Conservation (phyloP, 2,113 vertebrate genomes). For the Hyla sarda region DNA sequence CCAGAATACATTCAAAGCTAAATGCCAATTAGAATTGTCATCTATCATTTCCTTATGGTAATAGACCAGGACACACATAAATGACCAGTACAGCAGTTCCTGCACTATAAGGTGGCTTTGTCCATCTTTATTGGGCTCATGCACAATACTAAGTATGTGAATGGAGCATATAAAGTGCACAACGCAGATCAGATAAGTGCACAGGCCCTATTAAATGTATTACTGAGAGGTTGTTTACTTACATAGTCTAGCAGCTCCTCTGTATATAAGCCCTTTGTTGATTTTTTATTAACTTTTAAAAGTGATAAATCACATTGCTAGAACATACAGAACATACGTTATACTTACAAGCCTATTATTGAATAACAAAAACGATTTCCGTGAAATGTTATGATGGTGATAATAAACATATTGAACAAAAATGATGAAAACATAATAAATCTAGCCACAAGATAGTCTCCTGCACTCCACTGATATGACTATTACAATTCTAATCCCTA, state of each 20-base stretch:
- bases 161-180: slow-evolving; percentile 3
- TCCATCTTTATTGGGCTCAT: neutral
- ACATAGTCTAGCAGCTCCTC: neutral
- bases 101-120: neutral
- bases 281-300: slow-evolving; percentile 17
- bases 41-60: neutral
- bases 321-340: neutral
- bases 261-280: slow-evolving; percentile 46
- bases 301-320: slow-evolving; percentile 8
- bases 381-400: neutral
- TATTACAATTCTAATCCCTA: neutral
- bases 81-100: neutral
- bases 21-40: slow-evolving; percentile 3
- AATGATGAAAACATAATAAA: neutral
- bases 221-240: neutral
- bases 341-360: neutral
- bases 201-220: slow-evolving; percentile 1
- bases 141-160: neutral
- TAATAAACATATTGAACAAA: neutral
- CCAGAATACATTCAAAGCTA: neutral
- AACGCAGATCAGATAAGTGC: neutral
- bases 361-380: neutral
- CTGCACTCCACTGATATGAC: neutral
- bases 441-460: neutral
- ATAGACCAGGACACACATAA: neutral